Conservation (phyloP, 1,140 invertebrate genomes). For the Megathymus violae region DNA sequence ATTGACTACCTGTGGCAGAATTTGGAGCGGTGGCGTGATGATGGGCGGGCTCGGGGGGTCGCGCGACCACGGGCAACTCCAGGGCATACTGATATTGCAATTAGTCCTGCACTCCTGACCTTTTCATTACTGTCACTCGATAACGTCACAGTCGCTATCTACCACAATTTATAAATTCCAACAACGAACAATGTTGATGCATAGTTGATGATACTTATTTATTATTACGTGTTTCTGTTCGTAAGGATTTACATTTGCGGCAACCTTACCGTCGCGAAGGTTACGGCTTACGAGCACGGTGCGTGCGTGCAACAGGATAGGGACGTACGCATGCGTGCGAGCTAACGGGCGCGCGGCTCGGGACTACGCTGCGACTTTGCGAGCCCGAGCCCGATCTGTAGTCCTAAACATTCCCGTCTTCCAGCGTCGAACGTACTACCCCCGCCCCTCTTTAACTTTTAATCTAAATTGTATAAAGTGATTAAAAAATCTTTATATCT, state of each 20-base stretch:
- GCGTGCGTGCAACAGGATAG: constrained; percentile 56
- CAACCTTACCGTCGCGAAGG: constrained; percentile 14
- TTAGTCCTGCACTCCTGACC: constrained; percentile 42
- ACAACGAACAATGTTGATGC: neutral
- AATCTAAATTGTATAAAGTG: neutral
- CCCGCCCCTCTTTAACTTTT: constrained; percentile 42
- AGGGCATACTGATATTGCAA: constrained; percentile 60
- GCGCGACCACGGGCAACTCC: constrained; percentile 75
- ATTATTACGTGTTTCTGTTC: neutral
- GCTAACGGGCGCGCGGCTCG: constrained; percentile 49
- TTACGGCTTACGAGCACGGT: constrained; percentile 9
- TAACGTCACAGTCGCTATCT: constrained; percentile 14
- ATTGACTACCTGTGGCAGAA: constrained; percentile 40
- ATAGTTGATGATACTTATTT: neutral
- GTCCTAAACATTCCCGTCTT: constrained; percentile 46
- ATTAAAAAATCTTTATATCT: neutral
- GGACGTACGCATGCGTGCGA: constrained; percentile 65
- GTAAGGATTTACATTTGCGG: neutral
- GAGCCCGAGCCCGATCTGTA: constrained; percentile 32
- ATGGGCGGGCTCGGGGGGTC: constrained; percentile 56
- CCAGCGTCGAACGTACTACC: constrained; percentile 24
- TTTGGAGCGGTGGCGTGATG: constrained; percentile 52
- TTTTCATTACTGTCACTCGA: constrained; percentile 28
- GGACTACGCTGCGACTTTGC: constrained; percentile 52
- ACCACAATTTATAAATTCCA: constrained; percentile 6